Evolutionary conservation across 2,797 vertebrate species (phyloP), one percentile per base, ranked within the genome.

Genomic region (Helarctos malayanus): DNA sequence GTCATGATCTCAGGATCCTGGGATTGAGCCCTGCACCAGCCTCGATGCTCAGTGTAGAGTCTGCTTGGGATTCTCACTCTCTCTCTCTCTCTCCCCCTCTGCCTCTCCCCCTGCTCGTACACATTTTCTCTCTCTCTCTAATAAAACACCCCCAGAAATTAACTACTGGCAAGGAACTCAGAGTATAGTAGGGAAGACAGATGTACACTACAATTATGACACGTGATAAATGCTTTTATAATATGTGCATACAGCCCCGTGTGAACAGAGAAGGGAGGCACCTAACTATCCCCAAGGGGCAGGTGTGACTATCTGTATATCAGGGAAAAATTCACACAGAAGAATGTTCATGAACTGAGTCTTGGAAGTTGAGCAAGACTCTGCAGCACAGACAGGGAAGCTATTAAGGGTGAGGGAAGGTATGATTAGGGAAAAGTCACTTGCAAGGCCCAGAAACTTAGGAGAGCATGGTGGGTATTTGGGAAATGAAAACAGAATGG

Each of bases 261-360:
- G 32, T 80, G 81, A 95, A 81, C 63, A 80, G 38, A 90, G 69
- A 94, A 94, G 68, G 57, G 27, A 80, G 61, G 1, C 38, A 52
- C 27, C 65, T 52, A 78, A 47, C n/a, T 71, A 14, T 54, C 85
- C 32, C 81, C 85, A 82, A 61, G 25, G 35, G n/a, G n/a, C 57
- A 94, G 54, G 23, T 56, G 27, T 84, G 76, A 75, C 73, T 94
- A 47, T 79, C 59, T 76, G 7, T 57, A 19, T 47, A 32, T 38
- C 35, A 23, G 21, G 19, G 79, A n/a, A 68, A 63, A 80, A 54
- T 69, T 73, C 87, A 86, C 13, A 54, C 16, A 49, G 19, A 61
- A 88, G n/a, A 94, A 89, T 63, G 0, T 54, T 90, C 68, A 54
- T 56, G 25, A 69, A 32, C 61, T 89, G 82, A 96, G 68, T 41